Percentiles rank a stretch among this genome's conserved stretches.
Conservation (phyloP, 2,888 invertebrate species). For the Caenorhabditis sinica region DNA sequence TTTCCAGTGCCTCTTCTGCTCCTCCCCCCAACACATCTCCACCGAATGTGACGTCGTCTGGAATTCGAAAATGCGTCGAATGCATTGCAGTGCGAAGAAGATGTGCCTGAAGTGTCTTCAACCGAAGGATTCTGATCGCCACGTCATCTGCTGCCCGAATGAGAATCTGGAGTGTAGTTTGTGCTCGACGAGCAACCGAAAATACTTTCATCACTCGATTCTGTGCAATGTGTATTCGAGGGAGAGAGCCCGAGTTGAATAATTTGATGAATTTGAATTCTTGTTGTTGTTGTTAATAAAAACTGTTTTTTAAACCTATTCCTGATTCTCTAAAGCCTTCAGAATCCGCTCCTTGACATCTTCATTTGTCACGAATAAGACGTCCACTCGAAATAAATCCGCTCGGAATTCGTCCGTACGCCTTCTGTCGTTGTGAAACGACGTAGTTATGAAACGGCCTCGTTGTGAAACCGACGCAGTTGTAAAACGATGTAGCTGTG, state of each 20-base stretch:
- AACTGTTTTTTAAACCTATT: too few species aligned
- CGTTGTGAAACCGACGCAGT: too few species aligned
- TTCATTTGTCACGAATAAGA: too few species aligned
- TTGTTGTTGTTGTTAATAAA: too few species aligned
- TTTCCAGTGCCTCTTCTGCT: constrained; percentile 3
- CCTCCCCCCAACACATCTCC: not conserved
- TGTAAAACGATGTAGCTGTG: too few species aligned
- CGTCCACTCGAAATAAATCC: too few species aligned
- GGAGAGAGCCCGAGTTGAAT: not conserved
- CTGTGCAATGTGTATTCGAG: not conserved
- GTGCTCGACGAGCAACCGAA: not conserved
- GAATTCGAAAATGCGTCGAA: not conserved
- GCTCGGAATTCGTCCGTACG: too few species aligned
- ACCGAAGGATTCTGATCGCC: not conserved
- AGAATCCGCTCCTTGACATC: too few species aligned
- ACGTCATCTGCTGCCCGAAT: not conserved
- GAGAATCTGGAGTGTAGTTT: not conserved
- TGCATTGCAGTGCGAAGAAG: not conserved
- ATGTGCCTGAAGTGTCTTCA: not conserved
- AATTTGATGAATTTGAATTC: not conserved
- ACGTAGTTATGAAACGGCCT: too few species aligned
- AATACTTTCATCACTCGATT: not conserved
- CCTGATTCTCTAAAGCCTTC: too few species aligned
- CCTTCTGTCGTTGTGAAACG: too few species aligned
- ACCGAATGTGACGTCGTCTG: not conserved